These are phyloP conservation scores for Synanthedon andrenaeformis DNA, from an alignment of 2,888 invertebrate genomes.

Conservation along the genomic window DNA sequence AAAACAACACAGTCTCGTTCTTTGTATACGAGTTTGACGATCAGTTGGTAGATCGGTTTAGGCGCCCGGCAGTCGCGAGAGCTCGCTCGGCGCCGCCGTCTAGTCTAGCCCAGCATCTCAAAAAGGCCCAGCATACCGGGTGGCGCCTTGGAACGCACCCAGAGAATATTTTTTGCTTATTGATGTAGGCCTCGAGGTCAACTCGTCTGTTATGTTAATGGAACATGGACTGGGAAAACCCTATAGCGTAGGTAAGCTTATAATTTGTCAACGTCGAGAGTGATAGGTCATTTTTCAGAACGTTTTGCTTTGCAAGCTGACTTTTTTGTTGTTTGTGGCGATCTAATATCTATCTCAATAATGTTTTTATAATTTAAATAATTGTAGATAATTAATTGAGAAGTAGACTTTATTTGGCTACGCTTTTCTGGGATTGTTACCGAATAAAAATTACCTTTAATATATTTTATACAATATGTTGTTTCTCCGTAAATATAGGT, in stretches of 20 bases:
- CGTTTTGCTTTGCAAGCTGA: constrained; percentile 1
- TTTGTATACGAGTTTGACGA: not conserved
- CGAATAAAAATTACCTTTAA: not conserved
- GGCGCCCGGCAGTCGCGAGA: constrained; percentile 40
- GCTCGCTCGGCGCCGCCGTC: constrained; percentile 56
- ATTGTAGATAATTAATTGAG: not conserved
- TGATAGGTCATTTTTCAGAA: constrained; percentile 31
- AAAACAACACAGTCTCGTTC: not conserved
- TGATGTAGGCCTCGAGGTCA: constrained; percentile 62
- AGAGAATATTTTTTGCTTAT: constrained; percentile 57
- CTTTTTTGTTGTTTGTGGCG: constrained; percentile 14
- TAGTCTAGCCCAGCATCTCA: constrained; percentile 41
- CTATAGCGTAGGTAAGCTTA: constrained; percentile 44
- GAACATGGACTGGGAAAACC: constrained; percentile 43
- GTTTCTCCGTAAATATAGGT: too few relatives aligned
- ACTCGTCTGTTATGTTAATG: constrained; percentile 56
- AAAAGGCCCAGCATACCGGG: constrained; percentile 29
- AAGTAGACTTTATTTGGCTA: not conserved
- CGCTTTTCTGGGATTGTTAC: not conserved
- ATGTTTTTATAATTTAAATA: not conserved
- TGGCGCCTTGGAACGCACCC: constrained; percentile 59
- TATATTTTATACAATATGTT: too few relatives aligned
- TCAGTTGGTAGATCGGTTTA: not conserved
- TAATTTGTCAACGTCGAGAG: constrained; percentile 56
- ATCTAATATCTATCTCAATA: not conserved